A percentile compares a stretch with the other conserved stretches of the same genome.
Evolutionary conservation across 2,113 vertebrate genomes (phyloP).

Genomic region (Epinephelus lanceolatus): DNA sequence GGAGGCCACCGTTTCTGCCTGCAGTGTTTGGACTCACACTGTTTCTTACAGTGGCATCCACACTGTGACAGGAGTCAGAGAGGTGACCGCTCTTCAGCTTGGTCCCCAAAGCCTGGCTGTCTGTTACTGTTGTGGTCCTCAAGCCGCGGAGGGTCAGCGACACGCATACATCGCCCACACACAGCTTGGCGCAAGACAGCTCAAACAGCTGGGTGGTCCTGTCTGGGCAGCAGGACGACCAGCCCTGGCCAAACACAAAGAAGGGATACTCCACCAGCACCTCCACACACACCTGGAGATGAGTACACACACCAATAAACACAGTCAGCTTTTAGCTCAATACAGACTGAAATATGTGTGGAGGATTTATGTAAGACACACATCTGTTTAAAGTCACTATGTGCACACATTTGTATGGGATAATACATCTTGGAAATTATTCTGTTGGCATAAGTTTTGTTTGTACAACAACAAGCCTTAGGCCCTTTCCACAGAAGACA

Average conservation of each 20-base stretch:
- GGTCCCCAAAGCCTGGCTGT: slow-evolving; percentile 81
- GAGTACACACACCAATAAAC: slow-evolving; percentile 35
- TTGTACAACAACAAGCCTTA: background rate
- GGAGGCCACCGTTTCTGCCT: slow-evolving; percentile 85
- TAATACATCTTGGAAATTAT: background rate
- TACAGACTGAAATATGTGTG: background rate
- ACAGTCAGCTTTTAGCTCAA: slow-evolving; percentile 26
- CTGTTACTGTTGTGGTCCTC: slow-evolving; percentile 91
- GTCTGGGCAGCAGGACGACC: slow-evolving; percentile 98
- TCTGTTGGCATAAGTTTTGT: background rate
- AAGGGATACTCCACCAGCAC: slow-evolving; percentile 99
- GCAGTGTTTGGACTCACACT: slow-evolving; percentile 52
- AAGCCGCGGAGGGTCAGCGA: slow-evolving; percentile 96
- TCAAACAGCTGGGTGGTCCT: slow-evolving; percentile 98
- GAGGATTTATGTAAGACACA: background rate
- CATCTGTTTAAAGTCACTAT: background rate
- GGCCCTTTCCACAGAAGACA: background rate
- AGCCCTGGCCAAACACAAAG: slow-evolving; percentile 99
- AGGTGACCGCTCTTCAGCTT: slow-evolving; percentile 69
- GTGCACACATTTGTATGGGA: background rate
- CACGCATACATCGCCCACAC: slow-evolving; percentile 98
- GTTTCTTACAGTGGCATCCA: slow-evolving; percentile 53
- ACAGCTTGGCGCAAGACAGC: slow-evolving; percentile 97
- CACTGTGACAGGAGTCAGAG: slow-evolving; percentile 62
- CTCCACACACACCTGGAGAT: slow-evolving; percentile 94